Evolutionary conservation across 2,888 invertebrate species (phyloP), one percentile per base, ranked within the genome.

Genomic region (Apodemia zela): DNA sequence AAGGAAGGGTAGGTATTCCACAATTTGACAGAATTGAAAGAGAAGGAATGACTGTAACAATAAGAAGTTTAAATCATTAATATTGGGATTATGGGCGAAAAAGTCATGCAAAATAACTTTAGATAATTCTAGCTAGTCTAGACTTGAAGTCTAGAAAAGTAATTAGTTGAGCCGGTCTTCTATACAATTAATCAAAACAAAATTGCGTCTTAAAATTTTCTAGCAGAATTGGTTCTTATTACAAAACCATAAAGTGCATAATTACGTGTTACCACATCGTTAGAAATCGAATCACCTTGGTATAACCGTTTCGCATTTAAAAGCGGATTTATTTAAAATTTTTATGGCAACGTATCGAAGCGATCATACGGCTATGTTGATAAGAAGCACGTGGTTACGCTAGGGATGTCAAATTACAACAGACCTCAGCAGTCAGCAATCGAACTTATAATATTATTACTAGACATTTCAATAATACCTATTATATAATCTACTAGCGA

Each of bases 291-390:
- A 63, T 65, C 64, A 65, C 72, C 69, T 69, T 70, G 65, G 63
- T 61, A 38, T 61, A 66, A 68, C 67, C 67, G 65, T 67, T 67
- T 65, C 66, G 68, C 65, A 66, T 63, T 64, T 62, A 60, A 21
- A 59, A 62, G 61, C 57, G 60, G 62, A 67, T 65, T 76, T 77
- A 79, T 76, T 74, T 75, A 73, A 75, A 72, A 76, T 72, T 80
- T 81, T 79, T 79, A 81, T 80, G 77, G 78, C 76, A 73, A 77
- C 83, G 80, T 82, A 82, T 74, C 84, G 81, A 86, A 87, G 72
- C 83, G 79, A 81, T 45, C 42, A 45, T 85, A 80, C 76, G 79
- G 79, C 75, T 67, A 64, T 62, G 49, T 67, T 73, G 87, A 87
- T 87, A 87, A 51, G 61, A 25, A 21, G 61, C 61, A 61, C 61